Evolutionary conservation across 2,888 invertebrate species (phyloP), one percentile per base, ranked within the genome.

Genomic region (Drosophila macrospina): DNA sequence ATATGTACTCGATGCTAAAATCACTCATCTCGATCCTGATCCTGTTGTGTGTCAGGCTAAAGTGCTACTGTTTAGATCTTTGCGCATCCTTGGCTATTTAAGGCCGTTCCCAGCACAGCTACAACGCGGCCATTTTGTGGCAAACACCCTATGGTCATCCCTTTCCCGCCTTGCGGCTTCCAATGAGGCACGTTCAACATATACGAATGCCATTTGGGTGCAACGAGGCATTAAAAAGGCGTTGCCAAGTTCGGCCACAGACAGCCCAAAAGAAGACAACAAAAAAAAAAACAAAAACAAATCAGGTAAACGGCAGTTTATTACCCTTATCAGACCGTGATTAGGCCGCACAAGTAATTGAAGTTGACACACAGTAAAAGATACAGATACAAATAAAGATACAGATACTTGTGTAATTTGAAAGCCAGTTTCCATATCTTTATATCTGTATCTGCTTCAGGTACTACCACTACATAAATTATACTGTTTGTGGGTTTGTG

Each of bases 1-100:
- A 90, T 82, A 94, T 94, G 79, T 94, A 94, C 66, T 94, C 94
- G 48, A 94, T 94, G 84, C 93, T 94, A 84, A 94, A 94, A 86
- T 94, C 93, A 68, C 88, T 91, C 88, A 90, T 90, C 37, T 57
- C 10, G 20, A 5, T 15, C 8, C 2, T 48, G 72, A 74, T 85
- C 82, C 78, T 79, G 48, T 71, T 61, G 64, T 62, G 30, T 56
- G 28, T 48, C 52, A 65, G 54, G 36, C 57, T 57, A 32, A 75
- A 69, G 36, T 65, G 75, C 71, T 69, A 88, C 86, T 88, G 76
- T 75, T 68, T 44, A 62, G 69, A 55, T 60, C 47, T 56, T 57
- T 48, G 69, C 77, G 64, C 74, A 67, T 70, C 69, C 67, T 59
- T 44, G 64, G 68, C 80, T 82, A 88, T 89, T 89, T 89, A 89